Conservation (phyloP, 1,140 invertebrate genomes). For the Campoletis sonorensis region DNA sequence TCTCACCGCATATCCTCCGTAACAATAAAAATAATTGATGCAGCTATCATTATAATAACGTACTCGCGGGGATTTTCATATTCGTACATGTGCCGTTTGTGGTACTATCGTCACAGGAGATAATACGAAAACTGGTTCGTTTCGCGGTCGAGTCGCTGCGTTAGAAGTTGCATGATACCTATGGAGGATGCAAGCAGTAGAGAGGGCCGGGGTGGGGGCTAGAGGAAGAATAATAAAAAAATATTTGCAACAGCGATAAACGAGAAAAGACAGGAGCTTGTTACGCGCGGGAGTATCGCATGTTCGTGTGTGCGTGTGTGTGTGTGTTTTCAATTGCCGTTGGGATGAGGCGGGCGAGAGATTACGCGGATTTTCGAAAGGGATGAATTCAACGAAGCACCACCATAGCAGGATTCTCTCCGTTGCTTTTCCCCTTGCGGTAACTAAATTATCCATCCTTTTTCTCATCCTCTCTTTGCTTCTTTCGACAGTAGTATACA, state of each 20-base stretch:
- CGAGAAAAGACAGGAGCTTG: conserved; percentile 30
- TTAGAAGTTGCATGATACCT: too few species aligned
- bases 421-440: not conserved
- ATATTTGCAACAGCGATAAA: conserved; percentile 40
- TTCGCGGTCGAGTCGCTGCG: too few species aligned
- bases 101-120: too few species aligned
- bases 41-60: too few species aligned
- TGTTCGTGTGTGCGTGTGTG: not conserved
- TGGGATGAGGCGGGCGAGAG: conserved; percentile 25
- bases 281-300: not conserved
- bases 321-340: conserved; percentile 12
- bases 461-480: not conserved
- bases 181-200: not conserved
- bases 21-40: too few species aligned
- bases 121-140: too few species aligned
- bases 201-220: too few species aligned
- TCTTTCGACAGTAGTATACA: conserved; percentile 24
- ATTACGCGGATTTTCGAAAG: conserved; percentile 12
- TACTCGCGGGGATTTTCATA: too few species aligned
- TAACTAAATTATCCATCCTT: not conserved
- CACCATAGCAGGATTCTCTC: not conserved
- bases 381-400: conserved; percentile 10
- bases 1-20: too few species aligned
- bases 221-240: conserved; percentile 14
- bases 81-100: too few species aligned